These are phyloP conservation scores for Trematocara nigrifrons DNA, from an alignment of 2,113 vertebrate species.

Conservation along the genomic window DNA sequence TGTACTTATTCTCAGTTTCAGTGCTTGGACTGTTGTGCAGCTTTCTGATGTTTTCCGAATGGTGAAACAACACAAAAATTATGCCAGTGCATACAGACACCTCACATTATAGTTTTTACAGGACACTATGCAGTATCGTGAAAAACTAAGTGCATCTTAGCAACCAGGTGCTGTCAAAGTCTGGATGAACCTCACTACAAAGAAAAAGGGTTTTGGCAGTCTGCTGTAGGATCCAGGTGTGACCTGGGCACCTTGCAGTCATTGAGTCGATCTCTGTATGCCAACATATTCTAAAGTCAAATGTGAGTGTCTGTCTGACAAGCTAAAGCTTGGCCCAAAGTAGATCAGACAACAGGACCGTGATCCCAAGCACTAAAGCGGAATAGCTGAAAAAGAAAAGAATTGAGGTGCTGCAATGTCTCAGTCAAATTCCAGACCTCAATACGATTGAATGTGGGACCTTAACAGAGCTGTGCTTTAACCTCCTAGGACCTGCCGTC, in stretches of 20 bases:
- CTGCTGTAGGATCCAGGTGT: neutral
- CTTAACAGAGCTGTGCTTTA: neutral
- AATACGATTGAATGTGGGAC: neutral
- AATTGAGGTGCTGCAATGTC: neutral
- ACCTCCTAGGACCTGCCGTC: too few species aligned
- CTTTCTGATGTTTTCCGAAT: neutral
- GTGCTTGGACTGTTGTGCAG: neutral
- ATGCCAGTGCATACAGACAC: neutral
- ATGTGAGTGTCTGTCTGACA: neutral
- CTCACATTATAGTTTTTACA: neutral
- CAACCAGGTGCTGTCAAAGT: neutral
- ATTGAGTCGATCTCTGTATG: neutral
- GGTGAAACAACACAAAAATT: neutral
- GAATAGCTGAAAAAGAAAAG: neutral
- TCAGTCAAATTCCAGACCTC: neutral
- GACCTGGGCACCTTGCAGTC: rapidly evolving
- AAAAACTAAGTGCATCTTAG: neutral
- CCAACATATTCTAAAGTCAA: neutral
- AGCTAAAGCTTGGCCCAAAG: neutral
- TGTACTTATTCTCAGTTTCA: neutral
- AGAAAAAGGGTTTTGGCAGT: neutral
- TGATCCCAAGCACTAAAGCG: neutral
- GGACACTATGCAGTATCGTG: neutral
- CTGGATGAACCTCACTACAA: neutral
- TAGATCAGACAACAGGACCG: neutral